Base-by-base conservation (phyloP, 2,888 invertebrate species). In the Seira ritae region DNA sequence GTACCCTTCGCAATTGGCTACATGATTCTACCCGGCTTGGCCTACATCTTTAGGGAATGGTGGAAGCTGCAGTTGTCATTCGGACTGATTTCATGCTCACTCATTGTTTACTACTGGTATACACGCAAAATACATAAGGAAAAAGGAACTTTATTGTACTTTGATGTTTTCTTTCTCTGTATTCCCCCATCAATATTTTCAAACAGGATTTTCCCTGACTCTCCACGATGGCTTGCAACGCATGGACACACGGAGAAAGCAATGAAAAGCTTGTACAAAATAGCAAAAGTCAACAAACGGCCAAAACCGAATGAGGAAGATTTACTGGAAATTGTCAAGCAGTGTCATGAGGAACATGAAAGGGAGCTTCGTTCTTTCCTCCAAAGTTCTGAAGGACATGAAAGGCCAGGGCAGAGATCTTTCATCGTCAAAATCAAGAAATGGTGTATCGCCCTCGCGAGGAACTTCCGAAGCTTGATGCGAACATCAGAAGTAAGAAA, bases 201-300 rank as follows among this genome's bases (percentile, higher is more conserved):
- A n/a, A n/a, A n/a, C n/a, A 89, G 89, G 89, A 84, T 87, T 22
- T 77, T 89, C 1, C 89, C 89, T 0, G 83, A 87, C 0, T 89
- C 89, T 0, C 84, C 89, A 0, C 72, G 89, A n/a, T 89, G 89
- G 89, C 46, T 87, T 12, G 88, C 88, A 1, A 84, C 86, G 0
- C 75, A 84, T 15, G 88, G 86, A 15, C 65, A 85, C 55, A 85
- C 86, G 10, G 85, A 85, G 1, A 75, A 85, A 55, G 86, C 89
- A 0, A 62, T 89, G 20, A 71, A 80, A 2, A 80, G 80, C 23
- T 75, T 89, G 0, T 66, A 84, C 19, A 65, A 65, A 23, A 84
- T 89, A 0, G 89, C 89, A 37, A 84, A 86, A 76, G 73, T 80
- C 42, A 89, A 89, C 67, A 37, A 68, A 31, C 74, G 74, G 12